Evolutionary conservation across 2,113 vertebrate species (phyloP).

Genomic region (Oreochromis aureus): DNA sequence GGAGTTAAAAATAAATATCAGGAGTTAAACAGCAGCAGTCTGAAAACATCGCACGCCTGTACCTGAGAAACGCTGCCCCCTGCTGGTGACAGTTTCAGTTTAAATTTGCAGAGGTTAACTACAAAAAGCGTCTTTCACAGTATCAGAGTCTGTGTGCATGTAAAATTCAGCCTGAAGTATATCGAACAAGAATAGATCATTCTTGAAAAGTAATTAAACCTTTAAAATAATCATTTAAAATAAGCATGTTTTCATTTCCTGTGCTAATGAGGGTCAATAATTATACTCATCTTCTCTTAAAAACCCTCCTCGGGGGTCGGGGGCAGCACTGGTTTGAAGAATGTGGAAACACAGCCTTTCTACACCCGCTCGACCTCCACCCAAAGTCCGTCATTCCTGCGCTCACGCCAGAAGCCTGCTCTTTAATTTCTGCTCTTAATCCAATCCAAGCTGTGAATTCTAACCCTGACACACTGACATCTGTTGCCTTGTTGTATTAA

Average conservation of each 20-base stretch:
- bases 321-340: background rate
- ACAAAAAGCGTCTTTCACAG: rapidly evolving
- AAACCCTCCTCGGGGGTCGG: background rate
- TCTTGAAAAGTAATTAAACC: background rate
- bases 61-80: background rate
- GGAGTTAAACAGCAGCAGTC: rapidly evolving
- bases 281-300: background rate
- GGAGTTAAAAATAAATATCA: background rate
- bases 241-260: background rate
- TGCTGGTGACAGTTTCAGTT: background rate
- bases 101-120: background rate
- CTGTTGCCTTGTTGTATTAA: background rate
- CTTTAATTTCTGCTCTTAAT: background rate
- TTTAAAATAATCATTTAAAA: background rate
- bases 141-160: rapidly evolving
- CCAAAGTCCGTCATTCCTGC: background rate
- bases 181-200: rapidly evolving
- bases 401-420: background rate
- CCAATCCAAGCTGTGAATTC: background rate
- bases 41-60: background rate
- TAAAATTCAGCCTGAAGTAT: rapidly evolving
- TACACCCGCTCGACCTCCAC: too few relatives aligned
- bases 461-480: background rate
- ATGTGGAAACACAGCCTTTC: background rate
- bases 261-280: background rate